Percentiles rank a stretch among this genome's conserved stretches.
phyloP scores from a whole-genome alignment of 2,888 invertebrate genomes.

The Scaptomyza polygonia region DNA sequence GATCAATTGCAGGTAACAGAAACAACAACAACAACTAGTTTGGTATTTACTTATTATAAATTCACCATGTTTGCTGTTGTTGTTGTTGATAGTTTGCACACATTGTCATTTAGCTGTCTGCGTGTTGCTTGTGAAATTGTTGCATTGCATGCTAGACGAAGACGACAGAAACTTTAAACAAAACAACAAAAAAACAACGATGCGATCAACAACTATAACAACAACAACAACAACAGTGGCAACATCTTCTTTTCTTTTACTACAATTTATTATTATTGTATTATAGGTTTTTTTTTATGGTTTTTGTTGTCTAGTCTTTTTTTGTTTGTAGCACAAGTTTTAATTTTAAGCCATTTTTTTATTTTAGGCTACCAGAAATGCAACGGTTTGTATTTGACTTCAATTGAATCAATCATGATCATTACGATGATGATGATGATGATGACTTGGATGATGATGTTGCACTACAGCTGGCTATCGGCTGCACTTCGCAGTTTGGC shows the following conservation, averaged over 20 bases:
- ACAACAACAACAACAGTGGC: slow-evolving; percentile 48
- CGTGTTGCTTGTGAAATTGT: slow-evolving; percentile 78
- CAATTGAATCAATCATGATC: slow-evolving; percentile 69
- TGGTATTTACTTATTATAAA: slow-evolving; percentile 67
- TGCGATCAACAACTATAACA: slow-evolving; percentile 47
- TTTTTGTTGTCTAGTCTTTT: slow-evolving; percentile 30
- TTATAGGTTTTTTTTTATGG: slow-evolving; percentile 52
- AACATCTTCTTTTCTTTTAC: slow-evolving; percentile 76
- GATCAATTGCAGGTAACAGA: slow-evolving; percentile 50
- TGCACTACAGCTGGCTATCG: slow-evolving; percentile 20
- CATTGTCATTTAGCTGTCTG: slow-evolving; percentile 79
- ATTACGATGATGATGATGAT: slow-evolving; percentile 33
- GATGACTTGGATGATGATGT: slow-evolving; percentile 24
- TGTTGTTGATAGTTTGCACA: slow-evolving; percentile 64
- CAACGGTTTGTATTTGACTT: slow-evolving; percentile 65
- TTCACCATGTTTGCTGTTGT: slow-evolving; percentile 36
- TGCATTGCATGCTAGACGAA: slow-evolving; percentile 69
- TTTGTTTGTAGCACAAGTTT: slow-evolving; percentile 43
- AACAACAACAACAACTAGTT: slow-evolving; percentile 34
- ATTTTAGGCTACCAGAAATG: slow-evolving; percentile 51
- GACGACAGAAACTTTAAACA: slow-evolving; percentile 43
- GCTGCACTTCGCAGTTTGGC: slow-evolving; percentile 71
- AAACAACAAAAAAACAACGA: slow-evolving; percentile 39
- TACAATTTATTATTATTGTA: slow-evolving; percentile 69
- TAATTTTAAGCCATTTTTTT: slow-evolving; percentile 57